Percentiles rank a stretch among this genome's conserved stretches.
phyloP scores from a whole-genome alignment of 2,113 vertebrate species.

The Craseonycteris thonglongyai region DNA sequence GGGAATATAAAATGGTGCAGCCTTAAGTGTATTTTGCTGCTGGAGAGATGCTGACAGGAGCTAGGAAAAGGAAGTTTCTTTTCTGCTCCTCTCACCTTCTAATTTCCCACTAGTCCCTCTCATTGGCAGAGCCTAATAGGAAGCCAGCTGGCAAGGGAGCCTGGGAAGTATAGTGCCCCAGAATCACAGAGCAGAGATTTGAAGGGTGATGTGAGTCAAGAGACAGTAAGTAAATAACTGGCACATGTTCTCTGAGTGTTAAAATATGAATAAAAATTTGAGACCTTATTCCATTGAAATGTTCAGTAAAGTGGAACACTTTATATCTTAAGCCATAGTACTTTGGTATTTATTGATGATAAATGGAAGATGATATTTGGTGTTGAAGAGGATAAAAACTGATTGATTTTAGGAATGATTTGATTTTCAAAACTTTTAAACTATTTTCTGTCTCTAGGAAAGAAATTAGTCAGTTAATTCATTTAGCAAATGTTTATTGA shows the following conservation, averaged over 20 bases:
- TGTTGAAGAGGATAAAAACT: neutral
- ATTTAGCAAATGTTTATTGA: neutral
- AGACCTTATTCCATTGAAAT: neutral
- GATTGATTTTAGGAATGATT: constrained; percentile 18
- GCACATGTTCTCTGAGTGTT: neutral
- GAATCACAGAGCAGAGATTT: neutral
- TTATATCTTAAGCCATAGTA: neutral
- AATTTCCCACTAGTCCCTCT: constrained; percentile 8
- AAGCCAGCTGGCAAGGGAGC: neutral
- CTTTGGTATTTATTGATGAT: neutral
- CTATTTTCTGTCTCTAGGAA: neutral
- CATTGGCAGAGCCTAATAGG: neutral
- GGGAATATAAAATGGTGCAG: constrained; percentile 10
- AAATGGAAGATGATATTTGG: neutral
- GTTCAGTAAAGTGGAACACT: neutral
- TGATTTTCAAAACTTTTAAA: neutral
- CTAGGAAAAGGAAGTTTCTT: constrained; percentile 10
- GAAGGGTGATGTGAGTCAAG: neutral
- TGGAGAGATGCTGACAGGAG: neutral
- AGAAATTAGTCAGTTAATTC: neutral
- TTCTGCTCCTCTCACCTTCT: neutral
- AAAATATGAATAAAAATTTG: neutral
- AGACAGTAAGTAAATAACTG: constrained; percentile 2
- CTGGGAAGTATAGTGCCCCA: constrained; percentile 20
- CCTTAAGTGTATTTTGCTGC: neutral